Conservation (phyloP, 2,113 vertebrate genomes). For the Tonatia bakeri region DNA sequence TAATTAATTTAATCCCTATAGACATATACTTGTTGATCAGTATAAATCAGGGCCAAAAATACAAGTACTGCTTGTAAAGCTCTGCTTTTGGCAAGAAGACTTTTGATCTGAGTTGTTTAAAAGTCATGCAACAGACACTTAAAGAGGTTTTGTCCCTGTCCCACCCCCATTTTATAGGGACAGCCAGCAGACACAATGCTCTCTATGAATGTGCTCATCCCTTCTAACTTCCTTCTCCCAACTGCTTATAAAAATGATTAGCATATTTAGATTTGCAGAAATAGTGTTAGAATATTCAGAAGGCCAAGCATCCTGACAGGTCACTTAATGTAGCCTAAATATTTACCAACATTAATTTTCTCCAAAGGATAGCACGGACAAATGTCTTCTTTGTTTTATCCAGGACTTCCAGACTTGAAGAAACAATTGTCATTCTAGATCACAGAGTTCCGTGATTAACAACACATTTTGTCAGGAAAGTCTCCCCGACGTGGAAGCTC, state of each 20-base stretch:
- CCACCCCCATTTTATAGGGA: neutral
- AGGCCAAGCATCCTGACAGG: neutral
- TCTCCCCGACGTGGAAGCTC: neutral
- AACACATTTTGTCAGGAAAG: neutral
- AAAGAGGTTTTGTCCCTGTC: neutral
- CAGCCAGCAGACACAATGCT: neutral
- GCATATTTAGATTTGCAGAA: neutral
- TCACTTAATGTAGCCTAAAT: neutral
- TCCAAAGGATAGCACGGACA: neutral
- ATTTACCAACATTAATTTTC: neutral
- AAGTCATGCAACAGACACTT: neutral
- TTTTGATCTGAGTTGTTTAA: neutral
- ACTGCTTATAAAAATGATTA: neutral
- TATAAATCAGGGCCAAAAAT: slow-evolving; percentile 55
- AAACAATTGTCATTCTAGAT: neutral
- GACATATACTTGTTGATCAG: slow-evolving; percentile 63
- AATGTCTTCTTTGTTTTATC: neutral
- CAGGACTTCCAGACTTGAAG: neutral
- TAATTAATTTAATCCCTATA: slow-evolving; percentile 73
- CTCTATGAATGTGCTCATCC: neutral
- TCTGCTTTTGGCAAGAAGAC: slow-evolving; percentile 9
- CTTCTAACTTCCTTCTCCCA: neutral
- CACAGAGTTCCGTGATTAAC: neutral
- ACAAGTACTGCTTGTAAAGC: slow-evolving; percentile 41
- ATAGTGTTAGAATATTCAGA: neutral